Evolutionary conservation across 1,140 invertebrate genomes (phyloP), one percentile per base, ranked within the genome.

Genomic region (Caerostris darwini): DNA sequence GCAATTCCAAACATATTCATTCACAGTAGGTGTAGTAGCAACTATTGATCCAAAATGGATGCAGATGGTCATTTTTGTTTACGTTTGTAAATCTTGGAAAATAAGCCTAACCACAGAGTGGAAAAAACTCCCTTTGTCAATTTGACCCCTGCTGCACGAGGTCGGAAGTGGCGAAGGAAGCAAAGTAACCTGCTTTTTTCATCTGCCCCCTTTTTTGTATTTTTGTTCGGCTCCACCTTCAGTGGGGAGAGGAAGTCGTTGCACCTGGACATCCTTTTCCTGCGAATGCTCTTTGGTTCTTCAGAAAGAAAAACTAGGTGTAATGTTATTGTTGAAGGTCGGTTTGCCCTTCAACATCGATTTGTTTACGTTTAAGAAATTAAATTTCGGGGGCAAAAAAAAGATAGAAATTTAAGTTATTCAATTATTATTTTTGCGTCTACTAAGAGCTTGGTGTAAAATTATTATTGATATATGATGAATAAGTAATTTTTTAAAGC

Each of bases 241-340:
- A 19, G 54, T 7, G 3, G 57, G 7, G n/a, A 53, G 57, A 58
- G 14, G 64, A 64, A 19, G 17, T 58, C 6, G n/a, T 61, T 82
- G 59, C 90, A 92, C 77, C 90, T 92, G 90, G 77, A 92, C 81
- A 92, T 92, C 90, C 90, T 92, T 92, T 92, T 92, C 90, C 90
- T 92, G 81, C 50, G 59, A 34, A 17, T 6, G 59, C 34, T 34
- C 34, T 34, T 34, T 34, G 2, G 34, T 34, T 34, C 34, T 50
- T 7, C 19, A 53, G 34, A 77, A 77, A 34, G 50, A 77, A 77
- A 77, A 12, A 50, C 71, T 34, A 34, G 8, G 50, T 34, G 34
- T 34, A 53, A 77, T 77, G 19, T 19, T 69, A 34, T 69, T 19
- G 19, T 34, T 50, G 71, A 77, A 77, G 71, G 71, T 50, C 71